Evolutionary conservation across 1,140 invertebrate genomes (phyloP).

Genomic region (Aplysia californica): DNA sequence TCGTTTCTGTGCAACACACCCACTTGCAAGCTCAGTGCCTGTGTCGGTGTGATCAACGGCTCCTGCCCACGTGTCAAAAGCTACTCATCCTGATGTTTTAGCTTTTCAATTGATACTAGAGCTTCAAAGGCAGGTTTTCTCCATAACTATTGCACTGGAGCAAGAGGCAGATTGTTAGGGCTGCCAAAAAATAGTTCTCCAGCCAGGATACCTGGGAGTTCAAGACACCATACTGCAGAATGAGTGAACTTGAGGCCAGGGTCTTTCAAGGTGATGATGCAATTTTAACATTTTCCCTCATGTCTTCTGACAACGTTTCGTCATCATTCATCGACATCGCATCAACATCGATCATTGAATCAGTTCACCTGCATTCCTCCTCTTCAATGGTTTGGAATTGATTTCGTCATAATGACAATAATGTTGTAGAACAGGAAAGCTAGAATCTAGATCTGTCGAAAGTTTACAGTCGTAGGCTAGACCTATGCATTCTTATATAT

Average conservation of each 20-base stretch:
- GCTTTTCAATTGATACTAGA: no score
- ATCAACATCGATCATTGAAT: slow-evolving; percentile 32
- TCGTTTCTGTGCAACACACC: slow-evolving; percentile 26
- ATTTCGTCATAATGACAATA: not conserved
- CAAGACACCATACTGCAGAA: slow-evolving; percentile 23
- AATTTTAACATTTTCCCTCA: slow-evolving; percentile 29
- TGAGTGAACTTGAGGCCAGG: slow-evolving; percentile 34
- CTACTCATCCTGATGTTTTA: slow-evolving; percentile 27
- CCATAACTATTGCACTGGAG: slow-evolving; percentile 24
- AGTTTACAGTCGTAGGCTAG: no score
- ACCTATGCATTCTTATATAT: no score
- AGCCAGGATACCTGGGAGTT: not conserved
- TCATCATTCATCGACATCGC: slow-evolving; percentile 28
- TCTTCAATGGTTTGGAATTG: slow-evolving; percentile 16
- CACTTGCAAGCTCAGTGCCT: slow-evolving; percentile 29
- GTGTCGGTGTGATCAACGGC: slow-evolving; percentile 22
- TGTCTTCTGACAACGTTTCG: slow-evolving; percentile 21
- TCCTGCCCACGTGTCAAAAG: slow-evolving; percentile 38
- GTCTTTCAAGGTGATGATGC: slow-evolving; percentile 35
- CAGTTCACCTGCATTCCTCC: slow-evolving; percentile 24
- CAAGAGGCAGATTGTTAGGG: slow-evolving; percentile 17
- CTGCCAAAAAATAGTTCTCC: slow-evolving; percentile 11
- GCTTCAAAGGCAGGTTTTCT: no score
- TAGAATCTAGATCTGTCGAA: no score
- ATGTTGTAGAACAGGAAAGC: no score